These are phyloP conservation scores for Bombus superbus DNA, from an alignment of 1,140 invertebrate genomes.

Conservation along the genomic window DNA sequence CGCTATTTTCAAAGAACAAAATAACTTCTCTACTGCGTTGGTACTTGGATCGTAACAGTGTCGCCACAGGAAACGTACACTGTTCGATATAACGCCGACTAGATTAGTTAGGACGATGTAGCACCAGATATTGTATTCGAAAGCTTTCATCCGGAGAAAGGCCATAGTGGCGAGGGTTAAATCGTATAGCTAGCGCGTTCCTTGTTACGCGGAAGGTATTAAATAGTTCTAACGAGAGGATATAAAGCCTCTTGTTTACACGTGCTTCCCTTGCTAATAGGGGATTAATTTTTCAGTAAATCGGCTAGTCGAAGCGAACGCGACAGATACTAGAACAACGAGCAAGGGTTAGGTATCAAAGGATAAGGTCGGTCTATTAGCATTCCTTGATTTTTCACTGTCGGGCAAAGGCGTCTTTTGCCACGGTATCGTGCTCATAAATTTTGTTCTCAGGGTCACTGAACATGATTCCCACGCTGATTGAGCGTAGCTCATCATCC, in stretches of 20 bases:
- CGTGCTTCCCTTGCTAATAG: too few species aligned
- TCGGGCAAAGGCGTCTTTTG: neutral
- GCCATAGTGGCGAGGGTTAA: too few species aligned
- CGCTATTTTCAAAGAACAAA: constrained; percentile 45
- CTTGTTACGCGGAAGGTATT: neutral
- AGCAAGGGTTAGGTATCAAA: neutral
- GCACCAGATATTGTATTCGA: neutral
- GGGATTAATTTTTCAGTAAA: neutral
- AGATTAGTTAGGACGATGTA: neutral
- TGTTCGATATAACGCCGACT: too few species aligned
- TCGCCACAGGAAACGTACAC: neutral
- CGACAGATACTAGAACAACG: too few species aligned
- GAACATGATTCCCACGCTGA: constrained; percentile 60
- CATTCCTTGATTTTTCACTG: constrained; percentile 8
- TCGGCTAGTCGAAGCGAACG: neutral
- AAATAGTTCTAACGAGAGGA: neutral
- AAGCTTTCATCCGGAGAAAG: neutral
- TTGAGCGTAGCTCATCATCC: constrained; percentile 38
- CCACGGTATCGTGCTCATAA: constrained; percentile 39
- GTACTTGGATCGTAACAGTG: neutral
- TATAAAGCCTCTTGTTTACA: neutral
- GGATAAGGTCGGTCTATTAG: constrained; percentile 1
- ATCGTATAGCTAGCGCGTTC: too few species aligned
- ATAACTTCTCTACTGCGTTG: neutral
- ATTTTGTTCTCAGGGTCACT: constrained; percentile 53